Percentiles rank a stretch among this genome's conserved stretches.
phyloP scores from a whole-genome alignment of 2,888 invertebrate genomes.

The Lithophane semibrunnea region DNA sequence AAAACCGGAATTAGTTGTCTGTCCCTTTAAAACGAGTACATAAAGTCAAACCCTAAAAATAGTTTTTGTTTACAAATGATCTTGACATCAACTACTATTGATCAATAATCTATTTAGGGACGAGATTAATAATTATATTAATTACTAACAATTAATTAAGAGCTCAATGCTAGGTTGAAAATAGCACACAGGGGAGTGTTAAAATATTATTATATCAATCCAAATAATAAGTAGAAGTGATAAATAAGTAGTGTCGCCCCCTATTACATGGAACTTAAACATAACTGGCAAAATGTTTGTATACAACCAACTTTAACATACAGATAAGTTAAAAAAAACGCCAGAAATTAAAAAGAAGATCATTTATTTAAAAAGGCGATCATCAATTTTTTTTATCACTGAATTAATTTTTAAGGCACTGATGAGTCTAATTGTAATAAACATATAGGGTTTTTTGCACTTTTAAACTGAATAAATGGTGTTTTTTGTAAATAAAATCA shows the following conservation, averaged over 20 bases:
- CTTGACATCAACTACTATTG: neutral
- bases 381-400: neutral
- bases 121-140: constrained; percentile 15
- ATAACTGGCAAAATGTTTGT: neutral
- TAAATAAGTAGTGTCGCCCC: neutral
- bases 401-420: neutral
- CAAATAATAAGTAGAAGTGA: too few relatives aligned
- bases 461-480: neutral
- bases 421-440: neutral
- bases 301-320: neutral
- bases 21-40: neutral
- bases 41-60: neutral
- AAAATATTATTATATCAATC: too few relatives aligned
- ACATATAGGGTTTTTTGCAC: neutral
- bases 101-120: constrained; percentile 18
- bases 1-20: neutral
- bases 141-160: neutral
- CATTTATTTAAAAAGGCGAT: neutral
- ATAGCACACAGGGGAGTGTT: too few relatives aligned
- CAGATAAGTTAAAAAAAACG: neutral
- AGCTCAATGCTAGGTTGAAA: neutral
- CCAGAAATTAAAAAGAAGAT: neutral
- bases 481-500: too few relatives aligned
- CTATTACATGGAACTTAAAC: neutral
- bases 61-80: neutral